Conservation (phyloP, 2,797 vertebrate species). For the Anabacerthia variegaticeps region DNA sequence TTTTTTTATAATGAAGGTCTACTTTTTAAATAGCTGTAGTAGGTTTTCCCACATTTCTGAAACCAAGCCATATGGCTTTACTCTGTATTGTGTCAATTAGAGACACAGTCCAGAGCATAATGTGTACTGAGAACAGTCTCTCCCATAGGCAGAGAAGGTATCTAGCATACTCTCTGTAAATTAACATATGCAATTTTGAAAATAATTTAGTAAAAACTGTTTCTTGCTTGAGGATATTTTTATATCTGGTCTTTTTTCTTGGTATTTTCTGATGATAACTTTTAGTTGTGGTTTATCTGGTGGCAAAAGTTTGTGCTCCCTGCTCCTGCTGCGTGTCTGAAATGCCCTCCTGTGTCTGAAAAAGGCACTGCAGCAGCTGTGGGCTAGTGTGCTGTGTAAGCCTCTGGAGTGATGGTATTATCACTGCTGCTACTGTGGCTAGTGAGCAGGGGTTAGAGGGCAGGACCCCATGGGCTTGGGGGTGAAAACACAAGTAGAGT, state of each 20-base stretch:
- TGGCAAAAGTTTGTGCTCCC: background rate
- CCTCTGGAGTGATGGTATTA: fast-evolving
- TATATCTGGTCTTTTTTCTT: background rate
- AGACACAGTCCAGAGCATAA: background rate
- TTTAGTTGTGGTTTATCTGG: background rate
- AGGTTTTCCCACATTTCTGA: background rate
- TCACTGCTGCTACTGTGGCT: background rate
- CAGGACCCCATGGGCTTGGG: background rate
- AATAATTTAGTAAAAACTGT: background rate
- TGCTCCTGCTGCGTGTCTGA: background rate
- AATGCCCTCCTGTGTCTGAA: constrained; percentile 55
- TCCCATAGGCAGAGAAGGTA: background rate
- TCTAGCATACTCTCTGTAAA: background rate
- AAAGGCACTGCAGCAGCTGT: constrained; percentile 7
- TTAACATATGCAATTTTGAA: background rate
- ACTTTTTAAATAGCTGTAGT: background rate
- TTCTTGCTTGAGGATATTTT: background rate
- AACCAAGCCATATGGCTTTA: background rate
- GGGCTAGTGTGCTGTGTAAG: fast-evolving
- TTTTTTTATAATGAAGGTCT: background rate
- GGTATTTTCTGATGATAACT: background rate
- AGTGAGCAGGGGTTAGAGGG: background rate
- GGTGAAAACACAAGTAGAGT: background rate
- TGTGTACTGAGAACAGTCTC: background rate
- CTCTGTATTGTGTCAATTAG: background rate